phyloP scores from a whole-genome alignment of 2,888 invertebrate species.

The Heliconius charithonia region DNA sequence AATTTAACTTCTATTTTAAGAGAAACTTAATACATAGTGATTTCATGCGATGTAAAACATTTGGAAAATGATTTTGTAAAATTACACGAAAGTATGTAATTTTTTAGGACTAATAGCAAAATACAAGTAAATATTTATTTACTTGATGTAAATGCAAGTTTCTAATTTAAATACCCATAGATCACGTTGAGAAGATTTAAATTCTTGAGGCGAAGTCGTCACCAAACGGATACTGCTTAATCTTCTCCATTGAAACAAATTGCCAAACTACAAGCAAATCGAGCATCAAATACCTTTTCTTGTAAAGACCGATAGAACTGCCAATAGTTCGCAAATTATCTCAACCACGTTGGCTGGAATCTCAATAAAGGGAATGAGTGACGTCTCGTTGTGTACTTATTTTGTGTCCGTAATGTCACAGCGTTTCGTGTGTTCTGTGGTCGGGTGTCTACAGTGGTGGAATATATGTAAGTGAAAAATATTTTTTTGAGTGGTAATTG shows the following conservation, averaged over 20 bases:
- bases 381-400: constrained; percentile 62
- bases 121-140: too few species aligned
- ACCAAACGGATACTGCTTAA: constrained; percentile 38
- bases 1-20: too few species aligned
- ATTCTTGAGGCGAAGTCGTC: constrained; percentile 30
- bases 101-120: neutral
- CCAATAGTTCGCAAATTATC: constrained; percentile 49
- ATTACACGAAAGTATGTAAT: too few species aligned
- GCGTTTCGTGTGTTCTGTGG: constrained; percentile 60
- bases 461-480: constrained; percentile 28
- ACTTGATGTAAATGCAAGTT: too few species aligned
- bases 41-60: too few species aligned
- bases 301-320: constrained; percentile 37
- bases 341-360: constrained; percentile 50
- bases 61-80: too few species aligned
- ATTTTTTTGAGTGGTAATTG: neutral
- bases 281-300: constrained; percentile 33
- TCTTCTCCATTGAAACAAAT: constrained; percentile 42
- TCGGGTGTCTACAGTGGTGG: constrained; percentile 53
- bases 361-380: constrained; percentile 54
- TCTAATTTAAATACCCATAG: constrained; percentile 1
- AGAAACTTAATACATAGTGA: too few species aligned
- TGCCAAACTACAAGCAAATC: constrained; percentile 40
- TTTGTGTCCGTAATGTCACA: constrained; percentile 64
- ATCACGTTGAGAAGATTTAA: neutral